A percentile compares a stretch with the other conserved stretches of the same genome.
phyloP scores from a whole-genome alignment of 2,888 invertebrate species.

The Catonia carolina region DNA sequence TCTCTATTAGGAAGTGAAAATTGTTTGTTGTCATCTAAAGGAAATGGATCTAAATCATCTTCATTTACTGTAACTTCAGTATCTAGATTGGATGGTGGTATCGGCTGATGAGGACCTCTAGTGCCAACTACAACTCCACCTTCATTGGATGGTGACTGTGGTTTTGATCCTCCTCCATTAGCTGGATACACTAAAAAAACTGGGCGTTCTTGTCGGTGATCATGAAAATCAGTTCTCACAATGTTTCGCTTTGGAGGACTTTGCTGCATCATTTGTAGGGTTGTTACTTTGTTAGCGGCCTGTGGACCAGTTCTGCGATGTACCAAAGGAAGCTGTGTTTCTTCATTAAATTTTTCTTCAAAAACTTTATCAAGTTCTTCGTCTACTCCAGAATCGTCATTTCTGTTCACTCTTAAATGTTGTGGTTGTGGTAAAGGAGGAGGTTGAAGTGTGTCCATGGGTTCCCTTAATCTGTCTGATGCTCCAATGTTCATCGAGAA shows the following conservation, averaged over 20 bases:
- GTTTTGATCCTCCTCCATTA: slow-evolving; percentile 16
- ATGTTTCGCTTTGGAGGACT: slow-evolving; percentile 30
- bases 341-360: neutral
- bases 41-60: slow-evolving; percentile 31
- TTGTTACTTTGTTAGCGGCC: slow-evolving; percentile 51
- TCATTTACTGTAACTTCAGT: slow-evolving; percentile 14
- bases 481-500: slow-evolving; percentile 17
- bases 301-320: slow-evolving; percentile 31
- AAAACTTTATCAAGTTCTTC: slow-evolving; percentile 16
- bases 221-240: slow-evolving; percentile 20
- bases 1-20: slow-evolving; percentile 42
- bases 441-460: slow-evolving; percentile 46
- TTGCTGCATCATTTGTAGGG: slow-evolving; percentile 61
- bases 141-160: slow-evolving; percentile 41
- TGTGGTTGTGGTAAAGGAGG: slow-evolving; percentile 42
- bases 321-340: slow-evolving; percentile 20
- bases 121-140: slow-evolving; percentile 52
- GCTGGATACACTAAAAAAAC: slow-evolving; percentile 56
- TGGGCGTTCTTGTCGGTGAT: slow-evolving; percentile 40
- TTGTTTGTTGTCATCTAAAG: slow-evolving; percentile 43
- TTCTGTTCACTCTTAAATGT: slow-evolving; percentile 31
- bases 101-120: slow-evolving; percentile 47
- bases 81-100: slow-evolving; percentile 40
- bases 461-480: slow-evolving; percentile 29
- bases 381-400: slow-evolving; percentile 29